Conservation (phyloP, 2,797 vertebrate genomes). For the Enteromius viviparus region DNA sequence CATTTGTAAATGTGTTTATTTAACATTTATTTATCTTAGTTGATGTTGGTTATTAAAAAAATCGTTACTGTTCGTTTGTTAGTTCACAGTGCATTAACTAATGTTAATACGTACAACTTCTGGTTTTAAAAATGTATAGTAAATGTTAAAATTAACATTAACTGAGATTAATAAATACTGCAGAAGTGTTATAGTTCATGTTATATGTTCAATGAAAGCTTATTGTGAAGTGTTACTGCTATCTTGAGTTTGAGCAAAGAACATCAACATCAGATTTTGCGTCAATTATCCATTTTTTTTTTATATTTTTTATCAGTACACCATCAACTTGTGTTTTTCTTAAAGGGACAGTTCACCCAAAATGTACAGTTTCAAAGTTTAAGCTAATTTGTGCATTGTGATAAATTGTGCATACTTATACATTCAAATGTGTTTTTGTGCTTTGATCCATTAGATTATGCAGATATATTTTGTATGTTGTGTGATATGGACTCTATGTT, state of each 20-base stretch:
- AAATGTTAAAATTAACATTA: neutral
- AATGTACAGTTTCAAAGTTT: neutral
- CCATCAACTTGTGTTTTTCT: constrained; percentile 17
- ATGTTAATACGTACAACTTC: neutral
- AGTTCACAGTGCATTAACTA: neutral
- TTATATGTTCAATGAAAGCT: neutral
- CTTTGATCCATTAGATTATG: neutral
- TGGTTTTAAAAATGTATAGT: neutral
- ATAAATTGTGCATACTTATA: constrained; percentile 10
- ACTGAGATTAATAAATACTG: neutral
- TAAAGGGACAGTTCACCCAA: neutral
- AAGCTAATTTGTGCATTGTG: constrained; percentile 13
- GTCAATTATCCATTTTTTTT: neutral
- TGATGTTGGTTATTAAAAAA: neutral
- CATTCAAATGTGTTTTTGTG: constrained; percentile 15
- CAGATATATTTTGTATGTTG: constrained; percentile 7
- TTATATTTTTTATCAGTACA: neutral
- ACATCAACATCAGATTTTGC: neutral
- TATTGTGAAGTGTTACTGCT: neutral
- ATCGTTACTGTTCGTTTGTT: neutral
- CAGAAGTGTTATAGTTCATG: neutral
- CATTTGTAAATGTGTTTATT: neutral
- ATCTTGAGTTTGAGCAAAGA: neutral
- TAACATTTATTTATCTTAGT: neutral
- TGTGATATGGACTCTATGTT: neutral